Percentiles rank a stretch among this genome's conserved stretches.
phyloP scores from a whole-genome alignment of 2,888 invertebrate genomes.

The Cephus spinipes region DNA sequence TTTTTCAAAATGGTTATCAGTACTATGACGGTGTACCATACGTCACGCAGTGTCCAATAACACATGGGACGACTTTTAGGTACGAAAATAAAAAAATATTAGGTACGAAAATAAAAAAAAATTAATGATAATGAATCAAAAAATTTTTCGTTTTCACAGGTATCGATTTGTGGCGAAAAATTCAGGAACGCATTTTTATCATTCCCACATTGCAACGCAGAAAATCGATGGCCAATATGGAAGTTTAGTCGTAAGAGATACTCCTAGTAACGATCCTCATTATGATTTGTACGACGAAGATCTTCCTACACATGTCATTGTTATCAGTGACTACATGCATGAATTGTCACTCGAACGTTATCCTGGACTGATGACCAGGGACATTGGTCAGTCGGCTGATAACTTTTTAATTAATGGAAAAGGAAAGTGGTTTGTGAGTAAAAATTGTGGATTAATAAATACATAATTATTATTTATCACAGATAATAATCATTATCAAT shows the following conservation, averaged over 20 bases:
- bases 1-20: conserved; percentile 83
- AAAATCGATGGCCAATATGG: conserved; percentile 74
- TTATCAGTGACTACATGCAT: conserved; percentile 70
- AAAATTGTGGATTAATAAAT: neutral
- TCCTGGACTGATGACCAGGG: conserved; percentile 65
- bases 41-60: conserved; percentile 88
- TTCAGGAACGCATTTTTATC: conserved; percentile 65
- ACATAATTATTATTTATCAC: neutral
- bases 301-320: conserved; percentile 69
- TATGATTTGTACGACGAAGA: conserved; percentile 64
- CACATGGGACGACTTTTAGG: conserved; percentile 87
- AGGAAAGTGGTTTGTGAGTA: conserved; percentile 47
- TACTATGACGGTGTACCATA: conserved; percentile 91
- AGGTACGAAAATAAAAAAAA: no score
- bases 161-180: conserved; percentile 59
- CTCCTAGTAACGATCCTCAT: conserved; percentile 60
- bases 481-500: neutral
- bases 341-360: conserved; percentile 57
- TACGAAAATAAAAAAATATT: conserved; percentile 43
- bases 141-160: conserved; percentile 39
- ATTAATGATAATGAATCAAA: neutral
- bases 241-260: conserved; percentile 70
- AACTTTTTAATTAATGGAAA: conserved; percentile 60
- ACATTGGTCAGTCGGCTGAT: conserved; percentile 61
- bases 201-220: conserved; percentile 65